Evolutionary conservation across 1,140 invertebrate species (phyloP), one percentile per base, ranked within the genome.

Genomic region (Drosophila pectinifera): DNA sequence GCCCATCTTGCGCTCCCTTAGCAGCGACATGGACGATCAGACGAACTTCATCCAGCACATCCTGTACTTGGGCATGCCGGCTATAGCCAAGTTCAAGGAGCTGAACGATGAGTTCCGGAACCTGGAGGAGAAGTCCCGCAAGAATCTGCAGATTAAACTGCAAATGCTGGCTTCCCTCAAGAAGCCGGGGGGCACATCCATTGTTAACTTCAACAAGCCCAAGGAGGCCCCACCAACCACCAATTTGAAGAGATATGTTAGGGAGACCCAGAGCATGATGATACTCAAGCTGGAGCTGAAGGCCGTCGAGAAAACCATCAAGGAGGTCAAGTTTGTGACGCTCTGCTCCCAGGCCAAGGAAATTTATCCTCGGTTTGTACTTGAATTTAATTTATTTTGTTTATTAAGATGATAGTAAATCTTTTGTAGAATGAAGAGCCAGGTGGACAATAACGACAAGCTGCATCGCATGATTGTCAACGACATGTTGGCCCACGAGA

Each of bases 11-110:
- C 73, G 78, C 4, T 91, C 91, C 10, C 78, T 92, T 4, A 69
- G 57, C 26, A 41, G 39, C 4, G 91, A 92, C 39, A 91, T 91
- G 74, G 89, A 92, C 18, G 91, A 92, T 59, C 91, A 92, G 42
- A 28, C 81, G 1, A 85, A 79, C 20, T 92, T 92, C 11, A 92
- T 91, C 36, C 91, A 92, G 18, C 85, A 91, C 24, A 91, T 91
- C 16, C 73, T 91, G 11, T 79, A 83, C 42, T 57, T 92, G 31
- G 91, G 91, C 3, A 83, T 80, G 61, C 91, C 91, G 18, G 91
- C 91, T 1, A 86, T 92, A 31, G 68, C 72, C 2, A 86, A 91
- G 41, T 90, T 90, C 20, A 81, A 82, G 55, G 79, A 90, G 22
- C 59, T 92, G 5, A 89, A 77, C 38, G 58, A 73, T 4, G 74